Evolutionary conservation across 1,140 invertebrate species (phyloP), one percentile per base, ranked within the genome.

Genomic region (Bombus breviceps): DNA sequence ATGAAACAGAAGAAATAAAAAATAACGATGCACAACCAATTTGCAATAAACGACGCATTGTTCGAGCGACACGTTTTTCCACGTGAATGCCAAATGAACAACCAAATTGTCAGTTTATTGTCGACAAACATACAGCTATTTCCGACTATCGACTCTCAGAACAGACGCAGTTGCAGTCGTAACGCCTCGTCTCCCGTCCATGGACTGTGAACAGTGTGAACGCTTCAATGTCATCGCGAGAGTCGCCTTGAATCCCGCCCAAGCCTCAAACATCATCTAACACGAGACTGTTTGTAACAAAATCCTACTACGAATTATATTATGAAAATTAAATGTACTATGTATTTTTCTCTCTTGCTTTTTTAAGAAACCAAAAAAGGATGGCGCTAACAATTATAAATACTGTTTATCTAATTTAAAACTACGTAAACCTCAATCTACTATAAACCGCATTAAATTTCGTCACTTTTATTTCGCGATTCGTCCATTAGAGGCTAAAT

Each of bases 61-160:
- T 66, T 47, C 77, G 32, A n/a, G 18, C 12, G 8, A 64, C 43
- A 62, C 37, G 13, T 74, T 34, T n/a, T 12, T 66, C 28, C 39
- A 34, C 22, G 80, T 64, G 69, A 62, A 71, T 71, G 37, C 69
- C 9, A 74, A 82, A 74, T 62, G 80, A 82, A 69, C 53, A 32
- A 32, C 53, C 43, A 47, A 47, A 15, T 47, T 76, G 32, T 66
- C 22, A 15, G 73, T 39, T 68, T 37, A 15, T 47, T 68, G 32
- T 22, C 39, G 25, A 43, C 39, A 76, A 84, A 83, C 37, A 64
- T 59, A 18, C 47, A 43, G 39, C 47, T 78, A 84, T 77, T 77
- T 59, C 73, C 15, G 57, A 71, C n/a, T 69, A 59, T 69, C 74
- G 82, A n/a, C 22, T 43, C 15, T 15, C 37, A 13, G 43, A 71